These are phyloP conservation scores for Petrocephalus sullivani DNA, from an alignment of 2,797 vertebrate species.

Conservation along the genomic window DNA sequence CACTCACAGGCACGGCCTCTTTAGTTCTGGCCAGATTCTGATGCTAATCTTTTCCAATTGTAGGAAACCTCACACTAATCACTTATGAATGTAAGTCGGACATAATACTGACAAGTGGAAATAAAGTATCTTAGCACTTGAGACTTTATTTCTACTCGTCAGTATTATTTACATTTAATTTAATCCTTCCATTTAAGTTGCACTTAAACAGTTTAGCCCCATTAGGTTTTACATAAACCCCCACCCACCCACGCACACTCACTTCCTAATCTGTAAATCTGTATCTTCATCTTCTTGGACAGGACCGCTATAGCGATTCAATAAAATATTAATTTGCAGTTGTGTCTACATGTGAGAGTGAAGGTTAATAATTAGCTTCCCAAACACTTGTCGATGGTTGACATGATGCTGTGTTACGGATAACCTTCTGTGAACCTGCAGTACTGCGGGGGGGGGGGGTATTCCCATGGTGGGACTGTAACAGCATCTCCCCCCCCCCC, in stretches of 20 bases:
- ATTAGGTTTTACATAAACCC: not conserved
- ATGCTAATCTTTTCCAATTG: not conserved
- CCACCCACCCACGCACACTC: not conserved
- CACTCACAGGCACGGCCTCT: not conserved
- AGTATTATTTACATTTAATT: too few species aligned
- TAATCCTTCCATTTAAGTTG: too few species aligned
- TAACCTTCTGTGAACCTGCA: not conserved
- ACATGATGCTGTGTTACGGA: not conserved
- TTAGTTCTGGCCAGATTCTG: not conserved
- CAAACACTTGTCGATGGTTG: not conserved
- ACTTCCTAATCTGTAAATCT: not conserved
- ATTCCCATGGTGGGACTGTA: not conserved
- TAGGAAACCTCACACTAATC: not conserved
- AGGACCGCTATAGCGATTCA: not conserved
- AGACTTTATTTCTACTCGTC: too few species aligned
- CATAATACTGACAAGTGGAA: not conserved
- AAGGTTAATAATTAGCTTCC: not conserved
- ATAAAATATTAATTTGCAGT: not conserved
- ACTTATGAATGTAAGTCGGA: not conserved
- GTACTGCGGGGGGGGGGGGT: not conserved
- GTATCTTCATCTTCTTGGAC: not conserved
- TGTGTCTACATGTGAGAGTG: not conserved
- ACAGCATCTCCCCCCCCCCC: slow-evolving; percentile 14
- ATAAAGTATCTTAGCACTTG: not conserved
- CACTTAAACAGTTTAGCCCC: not conserved